These are phyloP conservation scores for Acrobasis consociella DNA, from an alignment of 2,888 invertebrate species.

Conservation along the genomic window DNA sequence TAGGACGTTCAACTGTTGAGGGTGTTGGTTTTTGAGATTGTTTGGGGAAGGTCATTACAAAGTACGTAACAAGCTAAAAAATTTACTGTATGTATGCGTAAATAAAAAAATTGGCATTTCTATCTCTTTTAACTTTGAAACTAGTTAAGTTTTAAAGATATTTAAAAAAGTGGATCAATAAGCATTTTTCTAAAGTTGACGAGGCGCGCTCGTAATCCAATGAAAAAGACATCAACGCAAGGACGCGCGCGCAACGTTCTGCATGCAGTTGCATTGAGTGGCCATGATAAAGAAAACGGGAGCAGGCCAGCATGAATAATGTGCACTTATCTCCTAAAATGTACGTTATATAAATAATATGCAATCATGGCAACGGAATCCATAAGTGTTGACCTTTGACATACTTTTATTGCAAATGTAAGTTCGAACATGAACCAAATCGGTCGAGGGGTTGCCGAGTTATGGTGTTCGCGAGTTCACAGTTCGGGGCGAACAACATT, in stretches of 20 bases:
- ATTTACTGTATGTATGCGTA: no score
- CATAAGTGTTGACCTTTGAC: not conserved
- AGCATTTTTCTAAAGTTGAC: not conserved
- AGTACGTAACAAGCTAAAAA: no score
- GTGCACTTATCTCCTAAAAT: conserved; percentile 16
- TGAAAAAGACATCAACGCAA: conserved; percentile 52
- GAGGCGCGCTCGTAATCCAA: conserved; percentile 15
- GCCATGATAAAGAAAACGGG: conserved; percentile 31
- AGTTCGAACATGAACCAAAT: no score
- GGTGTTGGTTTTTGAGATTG: conserved; percentile 21
- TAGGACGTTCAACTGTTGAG: conserved; percentile 19
- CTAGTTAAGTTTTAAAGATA: no score
- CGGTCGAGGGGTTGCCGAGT: no score
- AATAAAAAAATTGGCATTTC: no score
- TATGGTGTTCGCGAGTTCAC: no score
- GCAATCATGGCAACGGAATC: not conserved
- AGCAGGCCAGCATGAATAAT: conserved; percentile 27
- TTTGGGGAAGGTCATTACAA: no score
- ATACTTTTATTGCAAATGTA: no score
- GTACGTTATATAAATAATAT: not conserved
- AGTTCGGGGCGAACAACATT: no score
- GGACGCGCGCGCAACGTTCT: conserved; percentile 32
- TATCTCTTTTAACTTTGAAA: no score
- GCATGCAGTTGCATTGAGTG: conserved; percentile 22
- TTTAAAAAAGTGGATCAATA: no score